Evolutionary conservation across 1,140 invertebrate genomes (phyloP).

Genomic region (Andrena cerasifolii): DNA sequence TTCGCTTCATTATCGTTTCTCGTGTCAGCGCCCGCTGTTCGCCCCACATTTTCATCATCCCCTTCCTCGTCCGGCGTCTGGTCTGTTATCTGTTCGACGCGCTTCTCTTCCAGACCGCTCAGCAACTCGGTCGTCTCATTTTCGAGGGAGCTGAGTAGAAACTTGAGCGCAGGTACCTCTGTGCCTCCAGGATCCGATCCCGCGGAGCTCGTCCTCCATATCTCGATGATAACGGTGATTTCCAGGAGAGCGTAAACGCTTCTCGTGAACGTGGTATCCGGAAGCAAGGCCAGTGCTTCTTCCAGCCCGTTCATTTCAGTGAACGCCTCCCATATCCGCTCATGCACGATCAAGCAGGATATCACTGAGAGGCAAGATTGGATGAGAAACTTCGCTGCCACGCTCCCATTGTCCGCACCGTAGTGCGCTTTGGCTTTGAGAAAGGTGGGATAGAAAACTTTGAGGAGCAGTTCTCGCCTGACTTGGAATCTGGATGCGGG

Average conservation of each 20-base stretch:
- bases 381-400: conserved; percentile 83
- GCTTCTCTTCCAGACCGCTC: conserved; percentile 50
- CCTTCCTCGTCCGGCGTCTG: not conserved
- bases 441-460: conserved; percentile 85
- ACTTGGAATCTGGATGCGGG: conserved; percentile 82
- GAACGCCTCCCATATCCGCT: conserved; percentile 84
- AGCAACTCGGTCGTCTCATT: conserved; percentile 79
- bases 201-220: conserved; percentile 72
- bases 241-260: conserved; percentile 85
- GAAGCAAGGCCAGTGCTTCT: conserved; percentile 83
- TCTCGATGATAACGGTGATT: conserved; percentile 84
- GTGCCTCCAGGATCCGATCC: not conserved
- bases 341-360: conserved; percentile 83
- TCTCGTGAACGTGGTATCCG: conserved; percentile 83
- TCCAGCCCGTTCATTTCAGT: conserved; percentile 83
- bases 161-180: conserved; percentile 79
- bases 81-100: not conserved
- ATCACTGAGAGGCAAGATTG: conserved; percentile 85
- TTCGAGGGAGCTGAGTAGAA: conserved; percentile 82
- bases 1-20: not conserved
- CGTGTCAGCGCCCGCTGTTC: too few species aligned
- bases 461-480: conserved; percentile 84
- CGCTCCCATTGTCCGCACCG: conserved; percentile 74
- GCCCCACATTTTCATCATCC: not conserved
- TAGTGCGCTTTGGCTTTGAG: conserved; percentile 82